phyloP scores from a whole-genome alignment of 2,888 invertebrate genomes.

The Bedellia somnulentella region DNA sequence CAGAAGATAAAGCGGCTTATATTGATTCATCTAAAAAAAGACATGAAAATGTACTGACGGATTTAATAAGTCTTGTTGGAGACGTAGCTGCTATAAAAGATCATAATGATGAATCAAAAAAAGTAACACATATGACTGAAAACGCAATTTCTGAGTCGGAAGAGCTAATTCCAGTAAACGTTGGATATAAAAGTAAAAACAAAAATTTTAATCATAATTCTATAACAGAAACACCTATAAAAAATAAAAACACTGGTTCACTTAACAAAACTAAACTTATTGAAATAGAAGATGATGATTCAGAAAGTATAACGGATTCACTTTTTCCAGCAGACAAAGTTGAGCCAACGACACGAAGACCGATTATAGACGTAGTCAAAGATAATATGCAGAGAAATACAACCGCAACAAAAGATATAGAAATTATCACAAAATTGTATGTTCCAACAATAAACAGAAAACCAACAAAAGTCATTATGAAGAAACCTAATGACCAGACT shows the following conservation, averaged over 20 bases:
- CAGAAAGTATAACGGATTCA: slow-evolving; percentile 33
- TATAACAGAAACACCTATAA: slow-evolving; percentile 39
- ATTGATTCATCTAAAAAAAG: slow-evolving; percentile 24
- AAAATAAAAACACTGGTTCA: slow-evolving; percentile 23
- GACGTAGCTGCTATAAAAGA: slow-evolving; percentile 49
- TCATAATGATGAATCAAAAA: slow-evolving; percentile 23
- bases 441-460: slow-evolving; percentile 37
- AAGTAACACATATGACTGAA: slow-evolving; percentile 11
- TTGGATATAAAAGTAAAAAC: slow-evolving; percentile 49
- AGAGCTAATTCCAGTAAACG: slow-evolving; percentile 43
- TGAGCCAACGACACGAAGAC: slow-evolving; percentile 40
- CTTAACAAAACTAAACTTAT: slow-evolving; percentile 28
- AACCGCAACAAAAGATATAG: slow-evolving; percentile 35
- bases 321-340: slow-evolving; percentile 36
- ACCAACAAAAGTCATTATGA: slow-evolving; percentile 42
- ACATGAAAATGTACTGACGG: slow-evolving; percentile 29
- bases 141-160: slow-evolving; percentile 36
- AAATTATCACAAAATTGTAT: slow-evolving; percentile 41
- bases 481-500: slow-evolving; percentile 23
- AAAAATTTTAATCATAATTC: slow-evolving; percentile 45
- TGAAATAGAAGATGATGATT: slow-evolving; percentile 44
- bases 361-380: slow-evolving; percentile 46
- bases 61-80: slow-evolving; percentile 42
- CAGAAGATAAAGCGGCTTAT: slow-evolving; percentile 27
- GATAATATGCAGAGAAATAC: slow-evolving; percentile 23